Conservation (phyloP, 2,888 invertebrate genomes). For the Rhingia campestris region DNA sequence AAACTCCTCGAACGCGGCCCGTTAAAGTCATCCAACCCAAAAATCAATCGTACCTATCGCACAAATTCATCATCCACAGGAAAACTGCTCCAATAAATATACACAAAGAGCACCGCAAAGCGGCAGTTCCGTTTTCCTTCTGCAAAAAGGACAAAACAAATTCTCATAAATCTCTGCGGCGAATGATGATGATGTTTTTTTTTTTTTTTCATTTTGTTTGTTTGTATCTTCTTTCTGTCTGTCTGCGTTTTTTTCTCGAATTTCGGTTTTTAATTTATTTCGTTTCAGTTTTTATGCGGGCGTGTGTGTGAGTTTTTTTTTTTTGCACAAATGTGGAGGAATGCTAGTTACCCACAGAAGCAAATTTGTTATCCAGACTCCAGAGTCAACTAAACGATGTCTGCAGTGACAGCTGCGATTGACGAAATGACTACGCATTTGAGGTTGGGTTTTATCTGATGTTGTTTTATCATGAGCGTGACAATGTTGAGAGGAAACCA, state of each 20-base stretch:
- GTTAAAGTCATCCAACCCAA: too few relatives aligned
- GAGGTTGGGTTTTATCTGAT: too few relatives aligned
- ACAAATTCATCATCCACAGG: constrained; percentile 27
- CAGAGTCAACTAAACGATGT: constrained; percentile 6
- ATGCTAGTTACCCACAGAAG: constrained; percentile 17
- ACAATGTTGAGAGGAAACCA: too few relatives aligned
- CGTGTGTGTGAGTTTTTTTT: too few relatives aligned
- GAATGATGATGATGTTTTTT: constrained; percentile 26
- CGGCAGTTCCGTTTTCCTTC: not conserved
- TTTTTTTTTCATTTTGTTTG: constrained; percentile 14
- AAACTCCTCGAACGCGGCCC: not conserved
- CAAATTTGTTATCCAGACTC: constrained; percentile 7
- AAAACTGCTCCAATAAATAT: constrained; percentile 32
- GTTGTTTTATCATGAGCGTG: too few relatives aligned
- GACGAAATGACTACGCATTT: too few relatives aligned
- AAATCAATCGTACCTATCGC: constrained; percentile 31
- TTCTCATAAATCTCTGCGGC: constrained; percentile 38
- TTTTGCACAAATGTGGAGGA: too few relatives aligned
- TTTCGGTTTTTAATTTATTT: not conserved
- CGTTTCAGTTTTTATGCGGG: too few relatives aligned
- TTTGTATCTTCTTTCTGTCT: not conserved
- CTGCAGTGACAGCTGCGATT: constrained; percentile 5
- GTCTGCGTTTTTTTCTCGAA: not conserved
- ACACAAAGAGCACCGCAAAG: constrained; percentile 20
- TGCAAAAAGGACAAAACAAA: constrained; percentile 17